A percentile compares a stretch with the other conserved stretches of the same genome.
Conservation (phyloP, 2,888 invertebrate species). For the Nowickia ferox region DNA sequence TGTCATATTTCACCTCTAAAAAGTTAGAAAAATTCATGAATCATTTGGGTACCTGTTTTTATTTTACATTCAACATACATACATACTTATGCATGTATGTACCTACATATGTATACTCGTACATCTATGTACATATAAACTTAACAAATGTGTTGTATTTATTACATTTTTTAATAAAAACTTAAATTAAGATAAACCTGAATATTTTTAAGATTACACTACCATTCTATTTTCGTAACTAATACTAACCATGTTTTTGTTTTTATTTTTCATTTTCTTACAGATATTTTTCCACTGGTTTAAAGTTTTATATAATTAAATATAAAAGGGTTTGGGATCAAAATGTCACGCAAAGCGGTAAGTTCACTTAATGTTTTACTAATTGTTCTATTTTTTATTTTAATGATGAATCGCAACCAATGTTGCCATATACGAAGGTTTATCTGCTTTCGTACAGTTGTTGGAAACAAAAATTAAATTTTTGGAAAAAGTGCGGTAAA, state of each 20-base stretch:
- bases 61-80: not conserved
- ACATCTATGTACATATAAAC: not conserved
- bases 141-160: not conserved
- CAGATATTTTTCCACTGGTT: constrained; percentile 69
- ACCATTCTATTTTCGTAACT: constrained; percentile 12
- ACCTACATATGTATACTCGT: too few species aligned
- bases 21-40: constrained; percentile 10
- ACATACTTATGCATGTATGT: too few species aligned
- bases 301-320: constrained; percentile 60
- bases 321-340: constrained; percentile 72
- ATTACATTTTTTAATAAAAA: not conserved
- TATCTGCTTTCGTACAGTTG: too few species aligned
- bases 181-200: constrained; percentile 26
- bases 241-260: constrained; percentile 40
- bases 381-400: not conserved
- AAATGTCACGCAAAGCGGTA: constrained; percentile 88
- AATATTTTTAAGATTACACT: constrained; percentile 12
- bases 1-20: constrained; percentile 43
- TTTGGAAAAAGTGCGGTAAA: too few species aligned
- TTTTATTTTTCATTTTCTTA: constrained; percentile 56
- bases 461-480: too few species aligned
- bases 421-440: too few species aligned
- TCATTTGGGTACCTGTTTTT: constrained; percentile 23
- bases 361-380: constrained; percentile 79
- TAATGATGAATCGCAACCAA: not conserved